A percentile compares a stretch with the other conserved stretches of the same genome.
Conservation (phyloP, 2,797 vertebrate genomes). For the Hozukius guyotensis region DNA sequence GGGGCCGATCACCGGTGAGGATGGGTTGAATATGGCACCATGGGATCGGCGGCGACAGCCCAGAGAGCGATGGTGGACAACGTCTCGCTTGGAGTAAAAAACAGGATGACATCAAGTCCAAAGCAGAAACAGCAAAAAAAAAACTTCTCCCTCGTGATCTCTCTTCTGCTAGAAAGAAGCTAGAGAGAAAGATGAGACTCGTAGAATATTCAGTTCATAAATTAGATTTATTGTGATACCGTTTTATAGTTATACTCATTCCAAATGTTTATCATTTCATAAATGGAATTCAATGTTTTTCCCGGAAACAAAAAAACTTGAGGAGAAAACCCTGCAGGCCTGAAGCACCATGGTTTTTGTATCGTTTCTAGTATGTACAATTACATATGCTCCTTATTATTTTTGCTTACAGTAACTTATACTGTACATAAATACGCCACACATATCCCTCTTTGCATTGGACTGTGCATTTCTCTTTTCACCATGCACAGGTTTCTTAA, state of each 20-base stretch:
- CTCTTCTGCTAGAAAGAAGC: neutral
- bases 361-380: conserved; percentile 55
- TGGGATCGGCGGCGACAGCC: conserved; percentile 69
- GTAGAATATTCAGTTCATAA: conserved; percentile 53
- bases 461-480: conserved; percentile 27
- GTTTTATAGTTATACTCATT: conserved; percentile 53
- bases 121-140: conserved; percentile 27
- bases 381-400: conserved; percentile 30
- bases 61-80: conserved; percentile 41
- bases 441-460: conserved; percentile 39
- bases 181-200: neutral
- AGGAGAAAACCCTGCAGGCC: conserved; percentile 65
- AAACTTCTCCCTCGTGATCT: neutral
- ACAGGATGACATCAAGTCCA: conserved; percentile 46
- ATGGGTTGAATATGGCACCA: conserved; percentile 60
- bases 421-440: conserved; percentile 63
- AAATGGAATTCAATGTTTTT: conserved; percentile 43
- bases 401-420: conserved; percentile 56
- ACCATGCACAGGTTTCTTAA: conserved; percentile 38
- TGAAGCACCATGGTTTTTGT: conserved; percentile 72
- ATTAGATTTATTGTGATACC: conserved; percentile 72
- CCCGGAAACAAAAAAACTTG: conserved; percentile 57
- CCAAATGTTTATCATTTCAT: conserved; percentile 45
- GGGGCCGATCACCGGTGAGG: conserved; percentile 49
- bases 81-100: conserved; percentile 28